Base-by-base conservation (phyloP, 2,888 invertebrate species). In the Drosophila nr. perissopoda region DNA sequence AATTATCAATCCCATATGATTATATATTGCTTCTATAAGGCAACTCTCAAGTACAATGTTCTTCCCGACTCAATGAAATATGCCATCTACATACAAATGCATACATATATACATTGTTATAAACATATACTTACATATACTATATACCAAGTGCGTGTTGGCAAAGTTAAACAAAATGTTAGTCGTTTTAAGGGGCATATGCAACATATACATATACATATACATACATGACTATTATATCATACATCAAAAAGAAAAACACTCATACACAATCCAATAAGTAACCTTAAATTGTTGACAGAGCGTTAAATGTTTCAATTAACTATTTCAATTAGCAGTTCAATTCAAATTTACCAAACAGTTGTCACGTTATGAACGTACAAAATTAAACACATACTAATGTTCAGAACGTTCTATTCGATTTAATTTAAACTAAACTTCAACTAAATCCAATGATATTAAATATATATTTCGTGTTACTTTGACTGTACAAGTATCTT, bases 381-480 rank as follows among this genome's bases (percentile, higher is more conserved):
- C 63, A 51, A 56, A 63, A 36, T 25, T 45, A 62, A 8, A 21
- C 38, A 53, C 58, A 53, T 59, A 64, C 25, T 69, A 42, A 53
- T 69, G 60, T 53, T 59, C 52, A 33, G 66, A 72, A 62, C 53
- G 68, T 84, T 78, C 73, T 63, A 89, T 78, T 88, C 21, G 31
- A 64, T 71, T 90, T 89, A 69, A 78, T 84, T 87, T 48, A 54
- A 70, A 67, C 69, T 45, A 45, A 69, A 70, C 69, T 67, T 53
- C 18, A 69, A 70, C 67, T 68, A 73, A 66, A 68, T 69, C 73
- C 54, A 65, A 73, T 60, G 18, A 59, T 76, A 73, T 63, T 65
- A 65, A 72, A 54, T 73, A 70, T 74, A 68, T 73, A 76, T 68
- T 84, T 87, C 82, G 58, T 71, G 85, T 89, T 90, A 87, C 70